Evolutionary conservation across 2,888 invertebrate species (phyloP), one percentile per base, ranked within the genome.

Genomic region (Drosophila neonasuta): DNA sequence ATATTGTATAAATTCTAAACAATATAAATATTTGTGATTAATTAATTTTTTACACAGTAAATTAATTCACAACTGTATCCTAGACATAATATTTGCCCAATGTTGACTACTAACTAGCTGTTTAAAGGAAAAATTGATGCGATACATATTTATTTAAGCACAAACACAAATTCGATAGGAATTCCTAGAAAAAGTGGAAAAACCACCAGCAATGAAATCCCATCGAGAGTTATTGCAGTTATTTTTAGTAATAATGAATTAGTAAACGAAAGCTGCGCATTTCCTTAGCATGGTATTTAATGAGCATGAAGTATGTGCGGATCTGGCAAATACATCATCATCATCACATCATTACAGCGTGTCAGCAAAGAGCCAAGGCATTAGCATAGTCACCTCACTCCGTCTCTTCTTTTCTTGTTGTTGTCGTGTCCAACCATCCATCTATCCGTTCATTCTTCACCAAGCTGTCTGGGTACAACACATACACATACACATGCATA

Each of bases 381-480:
- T 74, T 42, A 58, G 52, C 66, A 59, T 41, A 41, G 34, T 56
- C 55, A 72, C 55, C 59, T 58, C 70, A 20, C 17, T 30, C 58
- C 45, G 24, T 32, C 56, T 36, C 34, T n/a, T 36, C 36, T 36
- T 36, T 11, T 36, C n/a, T 34, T 11, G 4, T 34, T 11, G 3
- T 34, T 11, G 10, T 34, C 34, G 3, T 34, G 17, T 49, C 29
- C 44, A 42, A 49, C 20, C 29, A 46, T 32, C 54, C 64, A 36
- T 57, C 52, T 34, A 55, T 55, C 24, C 46, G 50, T 62, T 20
- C 56, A 68, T 61, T 60, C 73, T 63, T 58, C 44, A 51, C 51
- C 59, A 59, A 56, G 29, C 36, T 71, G 62, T 71, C 62, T 67
- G 42, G 48, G 24, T 24, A 24, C 24, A 24, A 24, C 48, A 42